Conservation (phyloP, 2,888 invertebrate genomes). For the Ceratothoa steindachneri region DNA sequence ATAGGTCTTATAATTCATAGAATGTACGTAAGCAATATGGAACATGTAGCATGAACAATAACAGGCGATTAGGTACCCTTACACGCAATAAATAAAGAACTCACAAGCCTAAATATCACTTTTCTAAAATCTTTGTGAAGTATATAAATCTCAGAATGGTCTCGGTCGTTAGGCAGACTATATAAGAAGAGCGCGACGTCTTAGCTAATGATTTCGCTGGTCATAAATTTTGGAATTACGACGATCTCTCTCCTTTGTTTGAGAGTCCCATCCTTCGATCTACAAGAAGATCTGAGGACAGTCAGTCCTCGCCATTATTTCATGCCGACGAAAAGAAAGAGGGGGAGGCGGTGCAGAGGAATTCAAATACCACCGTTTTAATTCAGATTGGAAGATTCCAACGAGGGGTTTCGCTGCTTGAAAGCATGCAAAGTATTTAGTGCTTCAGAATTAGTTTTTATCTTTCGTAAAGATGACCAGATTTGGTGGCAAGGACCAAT, state of each 20-base stretch:
- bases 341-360: not conserved
- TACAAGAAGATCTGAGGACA: not conserved
- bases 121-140: not conserved
- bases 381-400: not conserved
- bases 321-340: not conserved
- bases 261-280: not conserved
- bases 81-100: not conserved
- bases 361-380: not conserved
- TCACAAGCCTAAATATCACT: not conserved
- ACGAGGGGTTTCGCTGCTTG: too few relatives aligned
- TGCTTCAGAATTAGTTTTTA: too few relatives aligned
- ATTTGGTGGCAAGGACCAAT: too few relatives aligned
- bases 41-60: too few relatives aligned
- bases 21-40: not conserved
- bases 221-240: constrained; percentile 3
- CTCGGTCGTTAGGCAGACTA: not conserved
- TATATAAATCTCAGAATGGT: not conserved
- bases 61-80: not conserved
- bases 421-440: too few relatives aligned
- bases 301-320: not conserved
- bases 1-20: too few relatives aligned
- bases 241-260: not conserved
- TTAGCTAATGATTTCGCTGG: constrained; percentile 13
- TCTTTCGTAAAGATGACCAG: too few relatives aligned
- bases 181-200: not conserved